Percentiles rank a stretch among this genome's conserved stretches.
phyloP scores from a whole-genome alignment of 92 coral and sea anemone species.

The Scolanthus callimorphus region DNA sequence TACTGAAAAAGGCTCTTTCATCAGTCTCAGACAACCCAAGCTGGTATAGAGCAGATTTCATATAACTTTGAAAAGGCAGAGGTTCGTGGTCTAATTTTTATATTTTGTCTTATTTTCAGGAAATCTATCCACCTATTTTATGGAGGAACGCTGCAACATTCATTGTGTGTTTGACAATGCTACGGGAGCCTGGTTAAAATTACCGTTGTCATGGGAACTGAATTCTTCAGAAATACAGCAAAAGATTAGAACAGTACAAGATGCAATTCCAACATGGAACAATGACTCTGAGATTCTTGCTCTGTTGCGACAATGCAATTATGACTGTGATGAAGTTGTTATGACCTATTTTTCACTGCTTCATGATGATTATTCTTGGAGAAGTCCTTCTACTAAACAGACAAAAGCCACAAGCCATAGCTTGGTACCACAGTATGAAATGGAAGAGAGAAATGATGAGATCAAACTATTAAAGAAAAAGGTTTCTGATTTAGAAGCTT shows the following conservation, averaged over 20 bases:
- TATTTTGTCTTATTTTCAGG: too few species aligned
- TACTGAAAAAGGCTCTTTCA: too few species aligned
- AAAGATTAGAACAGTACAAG: slow-evolving; percentile 41
- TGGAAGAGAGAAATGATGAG: slow-evolving; percentile 15
- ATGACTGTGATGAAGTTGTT: slow-evolving; percentile 61
- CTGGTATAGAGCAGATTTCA: too few species aligned
- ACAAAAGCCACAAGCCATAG: not conserved
- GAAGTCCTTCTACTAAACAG: not conserved
- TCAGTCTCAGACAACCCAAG: too few species aligned
- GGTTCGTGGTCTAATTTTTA: too few species aligned
- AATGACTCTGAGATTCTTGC: slow-evolving; percentile 64
- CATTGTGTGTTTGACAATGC: slow-evolving; percentile 58
- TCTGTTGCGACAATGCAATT: slow-evolving; percentile 73
- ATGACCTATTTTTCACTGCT: slow-evolving; percentile 59
- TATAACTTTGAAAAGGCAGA: too few species aligned
- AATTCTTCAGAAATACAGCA: slow-evolving; percentile 29
- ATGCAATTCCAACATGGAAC: slow-evolving; percentile 61
- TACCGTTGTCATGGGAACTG: slow-evolving; percentile 82
- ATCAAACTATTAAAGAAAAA: slow-evolving; percentile 27
- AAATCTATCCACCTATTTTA: slow-evolving; percentile 60
- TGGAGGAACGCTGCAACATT: slow-evolving; percentile 63
- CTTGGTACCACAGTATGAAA: not conserved
- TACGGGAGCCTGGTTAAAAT: slow-evolving; percentile 76
- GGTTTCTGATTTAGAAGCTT: slow-evolving; percentile 43
- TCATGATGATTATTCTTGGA: slow-evolving; percentile 36